phyloP scores from a whole-genome alignment of 2,888 invertebrate genomes.

The Orthosia gothica region DNA sequence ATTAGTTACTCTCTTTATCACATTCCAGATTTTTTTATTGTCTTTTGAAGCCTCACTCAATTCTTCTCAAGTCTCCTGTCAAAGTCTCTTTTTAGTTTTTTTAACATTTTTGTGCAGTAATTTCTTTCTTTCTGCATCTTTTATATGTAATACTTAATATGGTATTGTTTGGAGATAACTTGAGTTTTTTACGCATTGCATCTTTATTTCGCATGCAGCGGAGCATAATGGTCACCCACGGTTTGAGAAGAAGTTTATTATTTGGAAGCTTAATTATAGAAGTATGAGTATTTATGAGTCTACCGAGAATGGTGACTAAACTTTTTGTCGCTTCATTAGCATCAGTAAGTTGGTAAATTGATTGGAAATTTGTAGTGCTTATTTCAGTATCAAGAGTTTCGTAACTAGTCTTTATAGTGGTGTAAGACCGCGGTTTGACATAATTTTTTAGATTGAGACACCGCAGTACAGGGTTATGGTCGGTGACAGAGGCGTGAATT shows the following conservation, averaged over 20 bases:
- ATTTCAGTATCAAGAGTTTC: no score
- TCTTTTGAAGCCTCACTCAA: not conserved
- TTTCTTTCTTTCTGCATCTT: not conserved
- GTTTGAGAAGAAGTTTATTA: no score
- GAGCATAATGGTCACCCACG: not conserved
- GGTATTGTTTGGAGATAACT: not conserved
- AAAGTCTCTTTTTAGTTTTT: slow-evolving; percentile 1
- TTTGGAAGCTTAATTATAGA: no score
- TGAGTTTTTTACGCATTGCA: not conserved
- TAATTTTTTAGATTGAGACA: not conserved
- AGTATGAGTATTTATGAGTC: no score
- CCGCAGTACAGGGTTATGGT: not conserved
- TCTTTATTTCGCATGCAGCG: not conserved
- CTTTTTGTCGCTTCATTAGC: no score
- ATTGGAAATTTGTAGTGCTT: no score
- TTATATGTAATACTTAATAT: not conserved
- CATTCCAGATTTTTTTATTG: not conserved
- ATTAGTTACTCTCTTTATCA: no score
- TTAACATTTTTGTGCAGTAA: not conserved
- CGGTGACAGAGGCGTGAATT: not conserved
- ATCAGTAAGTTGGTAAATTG: no score
- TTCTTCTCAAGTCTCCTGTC: not conserved
- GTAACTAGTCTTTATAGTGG: not conserved
- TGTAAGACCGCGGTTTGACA: not conserved
- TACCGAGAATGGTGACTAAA: no score